Evolutionary conservation across 1,140 invertebrate genomes (phyloP).

Genomic region (Meloidogyne hapla): DNA sequence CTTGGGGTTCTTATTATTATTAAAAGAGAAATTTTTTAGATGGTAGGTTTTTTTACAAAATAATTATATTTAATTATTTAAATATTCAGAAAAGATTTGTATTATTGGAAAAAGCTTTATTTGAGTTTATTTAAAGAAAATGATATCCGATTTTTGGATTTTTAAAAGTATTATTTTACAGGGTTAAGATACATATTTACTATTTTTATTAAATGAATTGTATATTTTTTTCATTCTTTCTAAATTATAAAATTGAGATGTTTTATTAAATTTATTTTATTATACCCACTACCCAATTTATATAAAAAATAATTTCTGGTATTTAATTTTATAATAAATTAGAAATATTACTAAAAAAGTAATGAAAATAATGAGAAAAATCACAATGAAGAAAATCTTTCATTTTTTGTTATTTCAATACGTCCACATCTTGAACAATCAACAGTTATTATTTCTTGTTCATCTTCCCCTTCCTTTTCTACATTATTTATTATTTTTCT

Average conservation of each 20-base stretch:
- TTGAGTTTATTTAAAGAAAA: neutral
- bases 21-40: constrained; percentile 8
- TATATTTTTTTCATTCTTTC: neutral
- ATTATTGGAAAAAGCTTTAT: neutral
- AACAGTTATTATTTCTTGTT: neutral
- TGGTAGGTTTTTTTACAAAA: neutral
- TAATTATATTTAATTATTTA: neutral
- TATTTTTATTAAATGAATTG: too few relatives aligned
- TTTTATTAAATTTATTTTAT: neutral
- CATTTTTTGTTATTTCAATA: constrained; percentile 12
- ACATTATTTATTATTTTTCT: neutral
- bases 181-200: neutral
- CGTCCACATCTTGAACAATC: constrained; percentile 21
- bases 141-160: neutral
- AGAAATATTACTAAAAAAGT: neutral
- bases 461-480: neutral
- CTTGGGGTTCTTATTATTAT: neutral
- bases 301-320: too few relatives aligned
- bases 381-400: neutral
- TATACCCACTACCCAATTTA: too few relatives aligned
- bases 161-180: neutral
- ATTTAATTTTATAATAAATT: too few relatives aligned
- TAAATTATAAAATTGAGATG: neutral
- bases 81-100: neutral
- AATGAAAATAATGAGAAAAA: neutral